Evolutionary conservation across 2,888 invertebrate species (phyloP).

Genomic region (Kuschelorhynchus macadamiae): DNA sequence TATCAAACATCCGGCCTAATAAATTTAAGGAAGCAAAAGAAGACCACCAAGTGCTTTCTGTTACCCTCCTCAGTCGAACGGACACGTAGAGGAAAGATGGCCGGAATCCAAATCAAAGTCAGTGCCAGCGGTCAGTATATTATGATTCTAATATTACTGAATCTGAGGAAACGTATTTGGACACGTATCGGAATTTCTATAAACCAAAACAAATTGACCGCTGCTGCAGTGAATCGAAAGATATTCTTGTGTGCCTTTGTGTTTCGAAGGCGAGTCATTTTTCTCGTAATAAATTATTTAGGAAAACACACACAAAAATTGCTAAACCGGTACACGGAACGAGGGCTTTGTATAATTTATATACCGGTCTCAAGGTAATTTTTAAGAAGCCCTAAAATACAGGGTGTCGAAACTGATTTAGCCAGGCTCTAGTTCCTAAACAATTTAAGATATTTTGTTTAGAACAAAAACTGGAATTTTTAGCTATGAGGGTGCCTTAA

Average conservation of each 20-base stretch:
- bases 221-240: slow-evolving; percentile 18
- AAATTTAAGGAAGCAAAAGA: slow-evolving; percentile 1
- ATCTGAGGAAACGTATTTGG: slow-evolving; percentile 29
- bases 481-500: too few relatives aligned
- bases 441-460: too few relatives aligned
- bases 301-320: too few relatives aligned
- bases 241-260: slow-evolving; percentile 10
- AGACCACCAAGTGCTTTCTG: slow-evolving; percentile 10
- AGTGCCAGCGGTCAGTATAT: slow-evolving; percentile 21
- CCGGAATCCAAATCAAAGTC: slow-evolving; percentile 20
- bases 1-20: too few relatives aligned
- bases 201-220: slow-evolving; percentile 33
- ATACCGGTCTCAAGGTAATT: too few relatives aligned
- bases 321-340: too few relatives aligned
- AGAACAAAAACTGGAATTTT: too few relatives aligned
- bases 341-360: too few relatives aligned
- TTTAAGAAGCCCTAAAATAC: too few relatives aligned
- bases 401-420: too few relatives aligned
- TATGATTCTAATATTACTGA: slow-evolving; percentile 28
- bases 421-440: too few relatives aligned
- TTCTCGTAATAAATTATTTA: too few relatives aligned
- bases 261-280: neutral
- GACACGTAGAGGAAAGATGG: slow-evolving; percentile 18
- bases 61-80: slow-evolving; percentile 8
- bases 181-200: slow-evolving; percentile 37